Evolutionary conservation across 2,797 vertebrate species (phyloP).

Genomic region (Megaceryle alcyon): DNA sequence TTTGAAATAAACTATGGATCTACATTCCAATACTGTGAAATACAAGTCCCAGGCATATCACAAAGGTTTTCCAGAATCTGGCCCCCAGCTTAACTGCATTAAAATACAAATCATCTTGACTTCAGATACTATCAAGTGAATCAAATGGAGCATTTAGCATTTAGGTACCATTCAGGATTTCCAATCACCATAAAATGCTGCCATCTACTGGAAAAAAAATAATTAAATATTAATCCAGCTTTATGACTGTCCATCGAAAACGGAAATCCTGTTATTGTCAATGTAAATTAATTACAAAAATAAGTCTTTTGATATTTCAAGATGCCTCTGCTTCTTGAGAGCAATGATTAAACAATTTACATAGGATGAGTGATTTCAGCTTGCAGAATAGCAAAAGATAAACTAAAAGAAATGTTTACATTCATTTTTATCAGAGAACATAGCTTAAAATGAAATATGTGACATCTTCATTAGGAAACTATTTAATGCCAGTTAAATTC

Average conservation of each 20-base stretch:
- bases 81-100: background rate
- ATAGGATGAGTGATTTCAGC: background rate
- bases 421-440: background rate
- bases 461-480: background rate
- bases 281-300: background rate
- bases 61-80: background rate
- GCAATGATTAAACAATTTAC: background rate
- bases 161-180: background rate
- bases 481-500: background rate
- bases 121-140: background rate
- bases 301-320: background rate
- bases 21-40: background rate
- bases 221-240: slow-evolving; percentile 12
- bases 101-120: background rate
- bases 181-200: slow-evolving; percentile 57
- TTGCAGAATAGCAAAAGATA: background rate
- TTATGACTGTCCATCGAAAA: background rate
- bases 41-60: background rate
- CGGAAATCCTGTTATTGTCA: background rate
- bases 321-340: background rate
- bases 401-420: background rate
- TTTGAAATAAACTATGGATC: background rate
- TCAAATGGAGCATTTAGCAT: background rate
- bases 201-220: slow-evolving; percentile 53
- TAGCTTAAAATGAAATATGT: background rate